Base-by-base conservation (phyloP, 2,888 invertebrate genomes). In the Holacanthella duospinosa region DNA sequence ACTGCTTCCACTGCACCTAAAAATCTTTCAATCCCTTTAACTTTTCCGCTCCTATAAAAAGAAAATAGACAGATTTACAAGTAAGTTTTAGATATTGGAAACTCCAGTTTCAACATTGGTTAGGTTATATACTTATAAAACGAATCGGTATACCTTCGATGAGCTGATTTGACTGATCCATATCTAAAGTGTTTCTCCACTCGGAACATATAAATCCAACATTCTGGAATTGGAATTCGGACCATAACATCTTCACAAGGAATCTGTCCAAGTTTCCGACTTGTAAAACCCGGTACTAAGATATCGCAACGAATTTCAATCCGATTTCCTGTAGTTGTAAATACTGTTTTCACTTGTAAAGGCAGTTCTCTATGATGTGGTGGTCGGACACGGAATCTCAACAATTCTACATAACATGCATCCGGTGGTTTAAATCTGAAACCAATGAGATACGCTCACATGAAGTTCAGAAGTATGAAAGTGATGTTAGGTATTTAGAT, bases 161-260 rank as follows among this genome's bases (percentile, higher is more conserved):
- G 89, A 24, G 93, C 89, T 0, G 94, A 93, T 79, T 96, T 94
- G 29, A 95, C 89, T n/a, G 94, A 93, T 21, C 95, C 95, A 77
- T 94, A 94, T 75, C 94, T 85, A 79, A 97, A 97, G 78, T 96
- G 92, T 76, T 95, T 95, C 79, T 99, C 99, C 55, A 95, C 94
- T 66, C 99, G 85, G 81, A 99, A 99, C 75, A 97, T 82, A 79
- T 99, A 99, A 75, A 99, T 96, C 99, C 99, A 99, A 76, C 93
- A 91, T 79, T 99, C 97, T 25, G 99, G 99, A 74, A 99, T 93
- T 19, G 97, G 97, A 78, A 99, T 91, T 62, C 92, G 83, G 62
- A 99, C 88, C 78, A 89, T 87, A 29, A 99, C 96, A 79, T 99
- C 96, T 80, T 96, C 94, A 79, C 95, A 96, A 29, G 95, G 95